A percentile compares a stretch with the other conserved stretches of the same genome.
Conservation (phyloP, 2,113 vertebrate genomes). For the Talpa occidentalis region DNA sequence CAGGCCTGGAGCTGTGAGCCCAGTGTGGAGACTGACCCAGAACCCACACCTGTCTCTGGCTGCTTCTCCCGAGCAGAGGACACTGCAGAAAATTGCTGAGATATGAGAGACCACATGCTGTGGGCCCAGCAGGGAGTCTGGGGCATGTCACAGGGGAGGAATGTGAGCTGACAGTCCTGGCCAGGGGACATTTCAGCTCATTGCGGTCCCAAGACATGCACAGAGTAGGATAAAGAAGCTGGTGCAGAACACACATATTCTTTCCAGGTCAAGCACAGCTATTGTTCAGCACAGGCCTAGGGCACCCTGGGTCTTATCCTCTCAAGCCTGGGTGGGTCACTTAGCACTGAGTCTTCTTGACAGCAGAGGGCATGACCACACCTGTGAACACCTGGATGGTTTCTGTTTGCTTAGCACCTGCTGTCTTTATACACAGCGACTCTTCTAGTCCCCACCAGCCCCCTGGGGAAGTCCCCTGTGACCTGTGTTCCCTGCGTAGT, state of each 20-base stretch:
- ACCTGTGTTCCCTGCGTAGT: background rate
- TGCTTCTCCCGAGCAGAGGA: background rate
- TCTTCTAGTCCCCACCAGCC: background rate
- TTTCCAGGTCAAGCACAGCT: background rate
- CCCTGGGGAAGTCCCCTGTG: background rate
- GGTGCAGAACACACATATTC: background rate
- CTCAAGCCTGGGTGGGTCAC: background rate
- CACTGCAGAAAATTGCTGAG: background rate
- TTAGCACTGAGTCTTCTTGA: background rate
- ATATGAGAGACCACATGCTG: background rate
- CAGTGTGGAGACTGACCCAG: background rate
- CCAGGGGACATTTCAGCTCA: background rate
- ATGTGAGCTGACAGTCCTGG: background rate
- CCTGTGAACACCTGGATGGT: background rate
- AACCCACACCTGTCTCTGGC: background rate
- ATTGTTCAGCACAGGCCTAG: background rate
- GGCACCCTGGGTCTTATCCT: background rate
- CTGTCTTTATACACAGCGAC: background rate
- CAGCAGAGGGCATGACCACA: background rate
- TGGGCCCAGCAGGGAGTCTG: background rate
- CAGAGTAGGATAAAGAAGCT: background rate
- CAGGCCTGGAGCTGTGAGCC: background rate
- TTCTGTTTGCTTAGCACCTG: background rate
- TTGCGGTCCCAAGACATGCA: background rate
- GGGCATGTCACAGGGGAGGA: background rate